Base-by-base conservation (phyloP, 2,113 vertebrate species). In the Seriola rivoliana region DNA sequence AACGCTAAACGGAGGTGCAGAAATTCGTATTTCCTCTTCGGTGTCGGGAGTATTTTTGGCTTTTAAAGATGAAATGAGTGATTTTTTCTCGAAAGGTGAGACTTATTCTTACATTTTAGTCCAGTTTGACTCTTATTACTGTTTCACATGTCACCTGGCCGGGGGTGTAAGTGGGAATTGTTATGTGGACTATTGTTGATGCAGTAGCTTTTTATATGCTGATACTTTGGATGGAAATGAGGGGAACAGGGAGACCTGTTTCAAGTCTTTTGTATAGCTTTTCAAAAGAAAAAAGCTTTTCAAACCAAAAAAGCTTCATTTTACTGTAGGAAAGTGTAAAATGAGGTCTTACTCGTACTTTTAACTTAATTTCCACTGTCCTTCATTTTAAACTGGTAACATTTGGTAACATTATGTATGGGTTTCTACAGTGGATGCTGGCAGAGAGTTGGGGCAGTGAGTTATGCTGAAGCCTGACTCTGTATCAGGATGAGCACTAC, bases 401-500 rank as follows among this genome's bases (percentile, higher is more conserved):
- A 3, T 60, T 59, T 46, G 25, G n/a, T 55, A 1, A 44, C 54
- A 25, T 63, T 9, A 19, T 58, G 34, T 79, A 54, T 59, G 52
- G 52, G 25, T 75, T 25, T 71, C 52, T 3, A 42, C 92, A 97
- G 96, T 89, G 84, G 55, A 82, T 88, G 86, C 85, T 86, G 79
- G 55, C 75, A 88, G 78, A 68, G 73, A 68, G 73, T 62, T 32
- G 74, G 93, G 87, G 81, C 89, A 13, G 81, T 86, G 89, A 91
- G 95, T 95, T 93, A 97, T 97, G 96, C 95, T 90, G 95, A 96
- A 86, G 85, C 81, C 85, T 73, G 67, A 69, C 79, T 73, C 25
- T 65, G 75, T 76, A 87, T 92, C 96, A 98, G 92, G 84, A 99
- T 99, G 97, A 99, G 95, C 95, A 85, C 92, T 83, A 94, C 93